A percentile compares a stretch with the other conserved stretches of the same genome.
These are phyloP conservation scores for Drosophila hamatofila DNA, from an alignment of 2,888 invertebrate genomes.

Conservation along the genomic window DNA sequence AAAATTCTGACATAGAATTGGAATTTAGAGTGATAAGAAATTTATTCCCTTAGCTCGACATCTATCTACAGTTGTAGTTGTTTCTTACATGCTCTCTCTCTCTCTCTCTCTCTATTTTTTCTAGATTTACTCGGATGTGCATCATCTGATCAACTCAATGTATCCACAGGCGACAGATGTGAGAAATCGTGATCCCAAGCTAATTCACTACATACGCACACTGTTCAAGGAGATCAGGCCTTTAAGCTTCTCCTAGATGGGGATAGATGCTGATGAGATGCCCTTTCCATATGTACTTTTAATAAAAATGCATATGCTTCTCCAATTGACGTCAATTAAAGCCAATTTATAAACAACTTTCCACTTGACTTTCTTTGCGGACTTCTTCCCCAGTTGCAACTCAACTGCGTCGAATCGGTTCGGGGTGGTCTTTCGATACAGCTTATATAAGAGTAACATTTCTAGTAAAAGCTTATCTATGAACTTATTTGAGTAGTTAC, in stretches of 20 bases:
- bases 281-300: background rate
- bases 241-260: conserved; percentile 76
- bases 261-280: background rate
- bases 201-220: conserved; percentile 72
- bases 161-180: conserved; percentile 67
- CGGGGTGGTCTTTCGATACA: conserved; percentile 5
- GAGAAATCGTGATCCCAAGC: conserved; percentile 68
- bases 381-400: background rate
- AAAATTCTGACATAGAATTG: no score
- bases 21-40: background rate
- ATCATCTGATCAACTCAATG: conserved; percentile 77
- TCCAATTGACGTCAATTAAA: conserved; percentile 66
- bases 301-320: conserved; percentile 40
- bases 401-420: conserved; percentile 34
- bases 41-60: background rate
- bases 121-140: conserved; percentile 78
- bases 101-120: background rate
- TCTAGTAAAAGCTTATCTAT: background rate
- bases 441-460: background rate
- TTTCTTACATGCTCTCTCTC: background rate
- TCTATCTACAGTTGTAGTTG: background rate
- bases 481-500: background rate
- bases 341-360: conserved; percentile 55
- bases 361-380: conserved; percentile 18
- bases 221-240: conserved; percentile 75